These are phyloP conservation scores for Hydractinia echinata DNA, from an alignment of 30 jellyfish, hydroid and myxozoan species.

Conservation along the genomic window DNA sequence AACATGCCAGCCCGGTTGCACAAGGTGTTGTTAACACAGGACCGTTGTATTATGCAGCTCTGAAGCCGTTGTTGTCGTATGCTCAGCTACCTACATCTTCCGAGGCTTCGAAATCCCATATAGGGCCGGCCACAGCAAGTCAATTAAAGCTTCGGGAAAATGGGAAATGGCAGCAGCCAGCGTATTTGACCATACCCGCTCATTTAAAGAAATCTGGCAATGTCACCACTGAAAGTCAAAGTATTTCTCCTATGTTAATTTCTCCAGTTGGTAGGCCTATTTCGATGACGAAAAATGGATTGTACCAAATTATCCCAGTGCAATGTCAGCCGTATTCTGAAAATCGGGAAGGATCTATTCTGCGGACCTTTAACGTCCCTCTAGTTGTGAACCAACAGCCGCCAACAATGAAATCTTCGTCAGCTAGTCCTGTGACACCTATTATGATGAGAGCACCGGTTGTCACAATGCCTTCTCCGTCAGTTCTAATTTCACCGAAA, in stretches of 20 bases:
- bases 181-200: conserved; percentile 8
- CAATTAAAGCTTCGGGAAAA: neutral
- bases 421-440: neutral
- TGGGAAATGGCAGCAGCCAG: conserved; percentile 4
- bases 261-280: conserved; percentile 14
- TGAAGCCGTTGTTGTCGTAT: neutral
- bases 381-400: conserved; percentile 7
- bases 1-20: too few relatives aligned
- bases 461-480: neutral
- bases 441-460: neutral
- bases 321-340: neutral
- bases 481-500: conserved; percentile 9
- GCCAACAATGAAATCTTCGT: neutral
- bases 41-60: conserved; percentile 10
- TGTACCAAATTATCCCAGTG: conserved; percentile 1
- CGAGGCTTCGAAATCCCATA: neutral
- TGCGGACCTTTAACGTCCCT: neutral
- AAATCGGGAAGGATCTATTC: neutral
- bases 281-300: conserved; percentile 4
- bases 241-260: neutral
- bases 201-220: neutral
- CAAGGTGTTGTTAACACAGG: neutral
- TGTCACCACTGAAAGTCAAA: neutral
- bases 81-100: neutral
- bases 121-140: neutral